Base-by-base conservation (phyloP, 2,797 vertebrate species). In the Chelon labrosus region DNA sequence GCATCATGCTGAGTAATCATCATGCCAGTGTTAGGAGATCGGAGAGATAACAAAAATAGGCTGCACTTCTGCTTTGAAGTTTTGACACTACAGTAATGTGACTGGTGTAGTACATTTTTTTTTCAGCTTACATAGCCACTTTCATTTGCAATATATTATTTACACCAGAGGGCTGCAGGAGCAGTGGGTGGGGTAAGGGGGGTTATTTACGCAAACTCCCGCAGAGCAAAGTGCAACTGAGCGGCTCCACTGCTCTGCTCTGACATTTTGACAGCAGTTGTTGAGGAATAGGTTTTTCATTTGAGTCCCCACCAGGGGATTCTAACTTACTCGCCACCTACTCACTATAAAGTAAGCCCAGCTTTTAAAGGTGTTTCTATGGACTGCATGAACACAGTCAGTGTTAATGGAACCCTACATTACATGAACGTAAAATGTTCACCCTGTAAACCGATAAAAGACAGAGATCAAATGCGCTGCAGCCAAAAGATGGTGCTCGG, bases 201-300 rank as follows among this genome's bases (percentile, higher is more conserved):
- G 22, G 10, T 51, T 49, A 16, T 49, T 50, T 44, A 57, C 44
- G 73, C n/a, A 73, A 25, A 70, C 20, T 31, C 22, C 13, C 35
- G 60, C 13, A 38, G 12, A 49, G 60, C 11, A 37, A 53, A 54
- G 2, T 19, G 38, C 13, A 71, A 27, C 53, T 52, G 58, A 72
- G 19, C 1, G 10, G 19, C 37, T 56, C 12, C 35, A 53, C 47
- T 38, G 14, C 17, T 65, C 55, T 39, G 10, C 52, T 63, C 41
- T 37, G 52, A 57, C 20, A 46, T 41, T 70, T 58, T 73, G 57
- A 54, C 49, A 52, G 55, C 67, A 53, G 65, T 5, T 16, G 17
- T 11, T 12, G 25, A 49, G n/a, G 46, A 46, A 60, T 19, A 35
- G 44, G 1, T 22, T 49, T 49, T 49, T 49, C 8, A 49, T 49